Base-by-base conservation (phyloP, 2,888 invertebrate genomes). In the Pterobdella sp. region DNA sequence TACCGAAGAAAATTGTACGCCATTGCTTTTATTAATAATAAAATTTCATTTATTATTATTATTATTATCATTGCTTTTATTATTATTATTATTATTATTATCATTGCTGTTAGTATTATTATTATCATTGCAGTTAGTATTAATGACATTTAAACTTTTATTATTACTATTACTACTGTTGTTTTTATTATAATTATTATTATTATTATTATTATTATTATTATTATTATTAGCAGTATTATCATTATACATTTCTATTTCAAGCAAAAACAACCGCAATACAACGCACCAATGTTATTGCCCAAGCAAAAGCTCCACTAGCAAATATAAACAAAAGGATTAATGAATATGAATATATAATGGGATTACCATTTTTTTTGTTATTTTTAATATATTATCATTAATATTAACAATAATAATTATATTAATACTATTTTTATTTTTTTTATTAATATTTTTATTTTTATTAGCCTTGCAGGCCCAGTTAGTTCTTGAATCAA, bases 71-170 rank as follows among this genome's bases (percentile, higher is more conserved):
- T 42, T 42, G 18, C 42, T 42, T 14, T 42, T 42, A 42, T 42
- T 42, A 42, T 42, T 42, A 42, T 42, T 42, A 42, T 42, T 42
- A 42, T 42, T 42, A 42, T 42, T 42, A 42, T 42, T 42, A 42
- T 42, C 18, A 42, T 42, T 42, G 18, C 18, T 42, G 18, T 42
- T 42, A 42, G 7, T 42, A 42, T 42, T 42, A 42, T 42, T 42
- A 42, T 42, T 42, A 42, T 42, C 18, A 42, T 42, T 42, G 18
- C 18, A 14, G 18, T 42, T 42, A 42, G 7, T 42, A 42, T 42
- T 42, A 42, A 14, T 42, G 18, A 14, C 18, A 42, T 42, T 42
- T 14, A 14, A 14, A 42, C 18, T 42, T 14, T 42, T 42, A 42
- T 42, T 42, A 42, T 42, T 42, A 42, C 18, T 42, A 42, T 42